Evolutionary conservation across 2,113 vertebrate genomes (phyloP), one percentile per base, ranked within the genome.

Genomic region (Cettia cetti): DNA sequence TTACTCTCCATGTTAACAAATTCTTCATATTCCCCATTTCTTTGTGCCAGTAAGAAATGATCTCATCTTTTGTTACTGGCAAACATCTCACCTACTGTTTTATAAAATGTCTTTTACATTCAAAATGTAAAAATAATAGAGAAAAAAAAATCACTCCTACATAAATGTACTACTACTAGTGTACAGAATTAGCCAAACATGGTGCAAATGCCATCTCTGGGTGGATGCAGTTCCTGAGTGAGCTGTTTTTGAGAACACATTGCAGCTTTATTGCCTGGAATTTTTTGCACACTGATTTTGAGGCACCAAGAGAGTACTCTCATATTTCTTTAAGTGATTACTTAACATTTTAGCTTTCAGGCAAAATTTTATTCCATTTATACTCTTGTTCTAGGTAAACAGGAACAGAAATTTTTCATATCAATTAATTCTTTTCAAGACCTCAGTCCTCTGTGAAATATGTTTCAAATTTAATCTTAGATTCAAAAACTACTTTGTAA

Each of bases 1-100:
- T 52, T 93, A 95, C 42, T 76, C 81, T 91, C 84, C 59, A 39
- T 77, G 76, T 77, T 90, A 86, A 80, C 61, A 85, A 91, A 80
- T 74, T 88, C 66, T 95, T 90, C 95, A 78, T 95, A 85, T 86
- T 95, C 89, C 93, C 89, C 79, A 52, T 77, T 93, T 90, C 82
- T 93, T 91, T 92, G 80, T 77, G 95, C 94, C 95, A 95, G 85
- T 75, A 93, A 92, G 72, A 94, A 89, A 93, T 94, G 82, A 95
- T 77, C 82, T 96, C 90, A 96, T 92, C 71, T 90, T 91, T 59
- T 77, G 63, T 86, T 68, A 77, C 44, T 76, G 75, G 87, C 90
- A 95, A 87, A 54, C 50, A 88, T 91, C 90, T 85, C 90, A 94
- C 63, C 75, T 92, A 87, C 87, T 82, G 82, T 85, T 95, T 89